Evolutionary conservation across 2,797 vertebrate species (phyloP).

Genomic region (Hypotaenidia okinawae): DNA sequence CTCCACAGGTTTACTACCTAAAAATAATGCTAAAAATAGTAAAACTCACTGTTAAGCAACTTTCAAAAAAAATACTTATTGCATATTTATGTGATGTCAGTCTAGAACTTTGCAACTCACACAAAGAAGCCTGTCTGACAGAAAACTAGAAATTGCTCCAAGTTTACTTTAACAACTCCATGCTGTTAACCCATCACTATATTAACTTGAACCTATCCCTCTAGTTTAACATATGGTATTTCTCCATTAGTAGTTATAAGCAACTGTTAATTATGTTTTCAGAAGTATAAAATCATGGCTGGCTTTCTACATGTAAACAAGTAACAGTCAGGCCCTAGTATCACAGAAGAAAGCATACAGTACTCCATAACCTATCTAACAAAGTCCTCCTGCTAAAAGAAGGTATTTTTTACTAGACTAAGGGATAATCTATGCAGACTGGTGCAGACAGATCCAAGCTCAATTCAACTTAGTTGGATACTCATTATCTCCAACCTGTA

Average conservation of each 20-base stretch:
- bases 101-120: background rate
- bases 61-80: background rate
- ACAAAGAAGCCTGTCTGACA: background rate
- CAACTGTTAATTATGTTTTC: background rate
- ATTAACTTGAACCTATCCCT: background rate
- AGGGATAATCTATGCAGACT: background rate
- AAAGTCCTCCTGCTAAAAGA: background rate
- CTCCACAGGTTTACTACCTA: background rate
- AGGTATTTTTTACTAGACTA: background rate
- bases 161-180: background rate
- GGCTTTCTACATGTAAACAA: background rate
- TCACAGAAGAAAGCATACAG: fast-evolving
- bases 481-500: background rate
- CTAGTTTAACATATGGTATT: background rate
- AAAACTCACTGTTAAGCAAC: background rate
- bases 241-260: background rate
- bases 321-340: background rate
- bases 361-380: background rate
- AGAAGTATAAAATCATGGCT: background rate
- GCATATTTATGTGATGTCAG: background rate
- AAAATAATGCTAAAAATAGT: background rate
- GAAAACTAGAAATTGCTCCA: background rate
- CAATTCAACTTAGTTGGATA: no score
- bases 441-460: background rate
- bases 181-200: background rate